Evolutionary conservation across 2,888 invertebrate genomes (phyloP), one percentile per base, ranked within the genome.

Genomic region (Poecilobothrus nobilitatus): DNA sequence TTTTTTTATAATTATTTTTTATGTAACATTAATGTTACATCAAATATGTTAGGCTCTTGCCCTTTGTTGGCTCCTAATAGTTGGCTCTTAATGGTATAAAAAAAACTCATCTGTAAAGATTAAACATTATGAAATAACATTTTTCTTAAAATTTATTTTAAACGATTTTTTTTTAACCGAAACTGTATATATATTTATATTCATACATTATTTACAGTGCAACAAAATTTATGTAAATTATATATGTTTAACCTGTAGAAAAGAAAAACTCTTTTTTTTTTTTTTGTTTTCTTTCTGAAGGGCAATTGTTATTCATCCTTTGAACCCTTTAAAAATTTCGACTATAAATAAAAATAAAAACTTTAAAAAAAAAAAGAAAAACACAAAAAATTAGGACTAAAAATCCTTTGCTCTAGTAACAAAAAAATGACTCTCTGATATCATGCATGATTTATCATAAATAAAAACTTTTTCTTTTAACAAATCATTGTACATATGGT

Each of bases 231-330:
- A 53, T 53, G 53, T 53, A 53, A 53, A 53, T 53, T 53, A 53
- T 53, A 37, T 37, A 37, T 37, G 37, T 37, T 8, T 37, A 37
- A 27, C 27, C 27, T 27, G 27, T 27, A 27, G 37, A 37, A 10
- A 37, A 37, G 9, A 53, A 53, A 12, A 53, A 53, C 53, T 53
- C 15, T 53, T 53, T 53, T 41, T 8, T 41, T 8, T 41, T 15
- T 27, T 27, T 27, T 27, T 27, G 27, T 27, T 27, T 27, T 27
- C 3, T 27, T 27, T 27, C 2, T 27, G 5, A 27, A 27, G 53
- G 53, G 53, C 53, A 53, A 53, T 53, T 53, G 53, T 53, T 53
- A 53, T 53, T 53, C 53, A 53, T 53, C 18, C 53, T 53, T 53
- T 18, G 53, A 53, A 53, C 53, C 53, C 53, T 53, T 53, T 53